Base-by-base conservation (phyloP, 2,113 vertebrate species). In the Centropristis striata region DNA sequence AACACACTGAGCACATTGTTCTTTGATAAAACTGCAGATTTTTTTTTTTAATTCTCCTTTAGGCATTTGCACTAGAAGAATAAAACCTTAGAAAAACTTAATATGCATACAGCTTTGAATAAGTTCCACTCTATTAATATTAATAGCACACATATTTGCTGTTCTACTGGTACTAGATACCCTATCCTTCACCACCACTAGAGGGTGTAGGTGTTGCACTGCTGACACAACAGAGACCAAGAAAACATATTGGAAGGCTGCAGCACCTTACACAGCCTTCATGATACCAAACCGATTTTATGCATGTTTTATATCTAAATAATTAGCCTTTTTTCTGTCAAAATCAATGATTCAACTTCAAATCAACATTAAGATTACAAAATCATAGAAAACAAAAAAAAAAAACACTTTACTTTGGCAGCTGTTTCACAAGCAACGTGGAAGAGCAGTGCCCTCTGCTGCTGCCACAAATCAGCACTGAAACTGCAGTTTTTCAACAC, bases 181-280 rank as follows among this genome's bases (percentile, higher is more conserved):
- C 11, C 36, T 51, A 21, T 37, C 13, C 16, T 51, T 80, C 25
- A 13, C 46, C 25, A 37, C 85, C 91, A 87, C 70, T 63, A 88
- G 93, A 67, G 79, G 90, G 83, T 4, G 66, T 0, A 46, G 36
- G 80, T 75, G 86, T 53, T 78, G 37, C 80, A 85, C 67, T 60
- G 32, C 67, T 75, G 39, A 71, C 25, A 23, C 32, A 20, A 49
- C 16, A 54, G n/a, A 47, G 13, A 13, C 28, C 3, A 21, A 6
- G 32, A 41, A 20, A 32, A 46, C 58, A 47, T 16, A 20, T 1
- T 25, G 27, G 14, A 27, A n/a, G 23, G 42, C 53, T 75, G 79
- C 54, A 57, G n/a, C 57, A 63, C 50, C 16, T 54, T 18, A 2
- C 2, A 55, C 53, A 57, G 39, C 39, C 41, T 6, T 11, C 16